These are phyloP conservation scores for Molorchus minor DNA, from an alignment of 2,888 invertebrate species.

Conservation along the genomic window DNA sequence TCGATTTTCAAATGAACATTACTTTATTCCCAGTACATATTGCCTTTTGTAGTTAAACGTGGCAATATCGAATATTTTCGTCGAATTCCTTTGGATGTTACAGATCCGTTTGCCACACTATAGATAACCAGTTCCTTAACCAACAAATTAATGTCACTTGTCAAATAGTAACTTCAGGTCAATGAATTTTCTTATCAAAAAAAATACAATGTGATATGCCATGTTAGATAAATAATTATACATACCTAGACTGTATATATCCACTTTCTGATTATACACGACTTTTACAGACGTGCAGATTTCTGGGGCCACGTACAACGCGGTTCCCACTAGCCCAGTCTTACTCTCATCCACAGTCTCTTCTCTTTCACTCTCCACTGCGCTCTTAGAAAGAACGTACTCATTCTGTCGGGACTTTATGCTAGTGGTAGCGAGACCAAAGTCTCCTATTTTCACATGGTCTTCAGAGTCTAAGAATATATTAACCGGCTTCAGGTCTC, in stretches of 20 bases:
- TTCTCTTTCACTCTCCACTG: constrained; percentile 51
- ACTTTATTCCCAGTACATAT: no score
- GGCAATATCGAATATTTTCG: no score
- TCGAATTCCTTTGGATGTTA: no score
- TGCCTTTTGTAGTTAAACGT: no score
- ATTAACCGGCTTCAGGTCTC: constrained; percentile 89
- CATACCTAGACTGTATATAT: constrained; percentile 73
- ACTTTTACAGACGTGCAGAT: constrained; percentile 76
- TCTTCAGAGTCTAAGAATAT: constrained; percentile 95
- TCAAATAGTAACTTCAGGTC: no score
- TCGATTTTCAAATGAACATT: no score
- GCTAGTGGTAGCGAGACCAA: constrained; percentile 90
- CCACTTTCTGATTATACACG: constrained; percentile 87
- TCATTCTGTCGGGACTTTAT: constrained; percentile 60
- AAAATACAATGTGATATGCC: no score
- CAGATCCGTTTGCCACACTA: no score
- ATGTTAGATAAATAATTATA: no score
- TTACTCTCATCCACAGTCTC: constrained; percentile 63
- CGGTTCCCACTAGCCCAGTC: constrained; percentile 92
- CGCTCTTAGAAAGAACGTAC: constrained; percentile 48
- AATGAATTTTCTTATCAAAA: not conserved
- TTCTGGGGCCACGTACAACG: constrained; percentile 95
- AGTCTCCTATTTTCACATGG: constrained; percentile 98
- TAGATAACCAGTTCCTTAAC: no score
- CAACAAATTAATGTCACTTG: no score